Evolutionary conservation across 1,140 invertebrate genomes (phyloP).

Genomic region (Drosophila punjabiensis): DNA sequence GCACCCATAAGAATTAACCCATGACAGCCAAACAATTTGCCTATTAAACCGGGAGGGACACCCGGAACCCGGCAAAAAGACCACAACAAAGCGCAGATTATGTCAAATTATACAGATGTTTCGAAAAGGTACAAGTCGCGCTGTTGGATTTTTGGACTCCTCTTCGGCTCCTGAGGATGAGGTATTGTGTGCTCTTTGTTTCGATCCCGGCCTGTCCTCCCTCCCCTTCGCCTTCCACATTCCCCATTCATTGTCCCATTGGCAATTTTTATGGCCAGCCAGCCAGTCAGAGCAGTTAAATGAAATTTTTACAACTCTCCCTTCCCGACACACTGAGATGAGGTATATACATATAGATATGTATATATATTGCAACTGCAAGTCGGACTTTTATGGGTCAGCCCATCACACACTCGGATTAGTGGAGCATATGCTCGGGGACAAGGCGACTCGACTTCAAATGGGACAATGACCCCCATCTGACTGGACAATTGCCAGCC

Average conservation of each 20-base stretch:
- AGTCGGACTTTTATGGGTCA: constrained; percentile 71
- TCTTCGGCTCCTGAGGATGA: neutral
- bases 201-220: constrained; percentile 1
- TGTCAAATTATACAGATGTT: constrained; percentile 81
- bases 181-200: constrained; percentile 38
- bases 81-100: constrained; percentile 77
- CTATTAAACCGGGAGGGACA: constrained; percentile 43
- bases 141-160: neutral
- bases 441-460: constrained; percentile 15
- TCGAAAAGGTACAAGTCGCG: constrained; percentile 52
- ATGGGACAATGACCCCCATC: constrained; percentile 27
- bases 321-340: neutral
- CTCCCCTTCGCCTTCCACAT: constrained; percentile 8
- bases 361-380: constrained; percentile 43
- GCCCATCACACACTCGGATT: constrained; percentile 45
- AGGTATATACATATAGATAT: neutral
- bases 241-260: constrained; percentile 58
- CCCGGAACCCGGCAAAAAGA: constrained; percentile 23
- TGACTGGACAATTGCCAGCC: constrained; percentile 35
- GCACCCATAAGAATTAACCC: constrained; percentile 34
- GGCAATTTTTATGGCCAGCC: constrained; percentile 65
- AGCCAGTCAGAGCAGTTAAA: constrained; percentile 26
- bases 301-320: constrained; percentile 62
- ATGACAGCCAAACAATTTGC: constrained; percentile 44
- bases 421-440: constrained; percentile 61